These are phyloP conservation scores for Phalacrocorax brasilianus DNA, from an alignment of 2,113 vertebrate species.

Conservation along the genomic window DNA sequence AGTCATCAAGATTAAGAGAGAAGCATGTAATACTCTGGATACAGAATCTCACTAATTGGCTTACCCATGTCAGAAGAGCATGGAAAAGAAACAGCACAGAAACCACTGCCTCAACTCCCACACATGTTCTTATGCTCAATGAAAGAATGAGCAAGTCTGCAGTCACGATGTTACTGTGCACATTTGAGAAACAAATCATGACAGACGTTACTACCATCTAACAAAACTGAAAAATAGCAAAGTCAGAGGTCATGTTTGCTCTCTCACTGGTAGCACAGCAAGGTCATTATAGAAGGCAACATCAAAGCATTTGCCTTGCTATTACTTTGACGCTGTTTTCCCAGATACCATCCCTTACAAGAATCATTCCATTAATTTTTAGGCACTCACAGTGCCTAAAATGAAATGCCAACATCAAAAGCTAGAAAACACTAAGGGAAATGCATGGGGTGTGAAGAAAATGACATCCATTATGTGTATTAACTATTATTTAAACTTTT, in stretches of 20 bases:
- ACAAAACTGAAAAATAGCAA: neutral
- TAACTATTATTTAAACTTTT: neutral
- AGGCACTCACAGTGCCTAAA: neutral
- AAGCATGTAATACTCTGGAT: neutral
- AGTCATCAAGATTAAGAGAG: neutral
- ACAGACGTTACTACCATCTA: neutral
- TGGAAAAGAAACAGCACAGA: neutral
- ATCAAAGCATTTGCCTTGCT: neutral
- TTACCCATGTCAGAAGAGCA: neutral
- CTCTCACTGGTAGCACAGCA: neutral
- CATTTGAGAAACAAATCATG: neutral
- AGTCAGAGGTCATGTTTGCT: neutral
- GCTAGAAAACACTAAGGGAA: neutral
- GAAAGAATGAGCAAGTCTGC: neutral
- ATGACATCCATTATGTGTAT: neutral
- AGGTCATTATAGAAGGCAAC: neutral
- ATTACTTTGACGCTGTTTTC: neutral
- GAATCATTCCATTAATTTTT: neutral
- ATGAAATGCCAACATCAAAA: neutral
- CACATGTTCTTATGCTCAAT: fast-evolving
- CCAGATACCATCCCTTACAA: neutral
- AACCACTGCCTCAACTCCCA: neutral
- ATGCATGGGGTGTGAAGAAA: neutral
- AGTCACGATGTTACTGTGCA: neutral
- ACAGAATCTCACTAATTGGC: neutral